Evolutionary conservation across 2,797 vertebrate genomes (phyloP), one percentile per base, ranked within the genome.

Genomic region (Intellagama lesueurii): DNA sequence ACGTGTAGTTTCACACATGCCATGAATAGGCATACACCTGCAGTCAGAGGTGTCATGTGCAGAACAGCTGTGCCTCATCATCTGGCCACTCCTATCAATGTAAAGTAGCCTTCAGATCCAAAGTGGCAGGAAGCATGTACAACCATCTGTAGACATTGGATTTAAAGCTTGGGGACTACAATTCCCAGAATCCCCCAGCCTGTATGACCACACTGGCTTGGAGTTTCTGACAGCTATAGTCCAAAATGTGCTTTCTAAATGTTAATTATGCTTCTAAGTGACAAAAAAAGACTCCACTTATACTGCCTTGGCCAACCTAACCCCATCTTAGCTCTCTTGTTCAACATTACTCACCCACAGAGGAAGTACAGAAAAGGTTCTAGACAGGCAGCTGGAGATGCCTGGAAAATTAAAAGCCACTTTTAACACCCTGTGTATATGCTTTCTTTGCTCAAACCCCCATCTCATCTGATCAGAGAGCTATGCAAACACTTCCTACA

Each of bases 51-150:
- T 81, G 80, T 47, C 52, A 64, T 17, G 60, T 64, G 60, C 60
- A 64, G 60, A 64, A 64, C 28, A 72, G 7, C 28, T 4, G 24
- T 8, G 30, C 78, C 28, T 81, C 88, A 64, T 73, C 49, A 32
- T 30, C 28, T 24, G 26, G 4, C 69, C 68, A 30, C 14, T 47
- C 44, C 30, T 49, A 66, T 85, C 12, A 79, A 24, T 44, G 8
- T 68, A 66, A 32, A 35, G n/a, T 30, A 83, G 30, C 86, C 32
- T 79, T 83, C 72, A 85, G 68, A 60, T 32, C 66, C 82, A 81
- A 81, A 56, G 69, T 81, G 12, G 80, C 56, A 81, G 79, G 76
- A 85, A 16, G 40, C 66, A 73, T 28, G 16, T 35, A 86, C n/a
- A 5, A 17, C 22, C 40, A 28, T 83, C 9, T 28, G 9, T 26